phyloP scores from a whole-genome alignment of 2,113 vertebrate species.

The Rallus limicola region DNA sequence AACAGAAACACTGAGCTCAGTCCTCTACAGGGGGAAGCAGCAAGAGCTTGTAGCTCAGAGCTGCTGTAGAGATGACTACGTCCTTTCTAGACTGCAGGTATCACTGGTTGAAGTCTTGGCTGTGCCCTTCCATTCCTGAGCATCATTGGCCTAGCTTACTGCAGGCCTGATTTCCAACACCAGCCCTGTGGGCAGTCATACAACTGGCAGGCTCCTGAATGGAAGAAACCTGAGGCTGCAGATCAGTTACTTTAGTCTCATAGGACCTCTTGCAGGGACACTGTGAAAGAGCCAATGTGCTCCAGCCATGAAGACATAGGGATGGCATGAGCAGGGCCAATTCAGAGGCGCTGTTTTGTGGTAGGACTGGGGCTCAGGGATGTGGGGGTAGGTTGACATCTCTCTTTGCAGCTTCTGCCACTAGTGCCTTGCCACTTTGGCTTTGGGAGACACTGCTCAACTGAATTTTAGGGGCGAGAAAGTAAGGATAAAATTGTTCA shows the following conservation, averaged over 20 bases:
- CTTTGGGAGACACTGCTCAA: not conserved
- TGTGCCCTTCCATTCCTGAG: not conserved
- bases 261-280: not conserved
- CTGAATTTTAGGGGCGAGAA: not conserved
- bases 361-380: not conserved
- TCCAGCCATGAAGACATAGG: not conserved
- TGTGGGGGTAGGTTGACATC: not conserved
- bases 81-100: not conserved
- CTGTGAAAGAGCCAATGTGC: not conserved
- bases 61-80: not conserved
- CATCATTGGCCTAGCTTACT: not conserved
- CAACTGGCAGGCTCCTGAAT: not conserved
- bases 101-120: not conserved
- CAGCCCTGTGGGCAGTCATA: not conserved
- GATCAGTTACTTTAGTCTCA: not conserved
- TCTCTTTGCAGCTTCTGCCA: not conserved
- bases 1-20: not conserved
- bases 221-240: not conserved
- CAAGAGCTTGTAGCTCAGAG: not conserved
- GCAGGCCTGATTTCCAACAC: not conserved
- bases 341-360: not conserved
- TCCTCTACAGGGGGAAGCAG: not conserved
- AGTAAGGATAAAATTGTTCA: not conserved
- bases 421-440: not conserved
- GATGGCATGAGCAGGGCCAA: not conserved